Evolutionary conservation across 1,140 invertebrate genomes (phyloP).

Genomic region (Megalonaias nervosa): DNA sequence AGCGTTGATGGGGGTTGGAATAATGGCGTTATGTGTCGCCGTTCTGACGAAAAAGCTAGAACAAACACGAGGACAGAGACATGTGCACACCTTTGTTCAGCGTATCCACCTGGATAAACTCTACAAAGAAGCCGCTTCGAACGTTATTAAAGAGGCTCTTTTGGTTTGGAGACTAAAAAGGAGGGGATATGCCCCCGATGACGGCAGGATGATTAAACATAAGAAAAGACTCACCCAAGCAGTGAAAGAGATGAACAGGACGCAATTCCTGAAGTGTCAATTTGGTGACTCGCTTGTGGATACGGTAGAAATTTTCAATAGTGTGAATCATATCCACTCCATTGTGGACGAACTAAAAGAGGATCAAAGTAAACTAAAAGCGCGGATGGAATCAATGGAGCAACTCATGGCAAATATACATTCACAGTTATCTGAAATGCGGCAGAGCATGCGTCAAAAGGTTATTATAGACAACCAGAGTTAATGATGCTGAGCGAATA

Average conservation of each 20-base stretch:
- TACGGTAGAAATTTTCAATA: slow-evolving; percentile 54
- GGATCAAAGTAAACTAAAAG: slow-evolving; percentile 43
- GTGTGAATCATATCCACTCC: slow-evolving; percentile 48
- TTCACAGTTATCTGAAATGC: slow-evolving; percentile 43
- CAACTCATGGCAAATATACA: slow-evolving; percentile 46
- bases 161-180: slow-evolving; percentile 49
- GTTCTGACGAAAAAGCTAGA: slow-evolving; percentile 69
- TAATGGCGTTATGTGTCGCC: slow-evolving; percentile 68
- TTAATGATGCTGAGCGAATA: too few relatives aligned
- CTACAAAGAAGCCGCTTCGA: slow-evolving; percentile 52
- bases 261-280: slow-evolving; percentile 49
- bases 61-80: slow-evolving; percentile 66
- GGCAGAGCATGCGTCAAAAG: too few relatives aligned
- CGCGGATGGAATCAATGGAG: slow-evolving; percentile 50
- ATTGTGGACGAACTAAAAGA: slow-evolving; percentile 40
- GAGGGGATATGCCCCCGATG: slow-evolving; percentile 28
- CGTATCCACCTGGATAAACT: slow-evolving; percentile 59
- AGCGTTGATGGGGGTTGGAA: slow-evolving; percentile 67
- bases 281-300: slow-evolving; percentile 50
- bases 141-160: slow-evolving; percentile 60
- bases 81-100: slow-evolving; percentile 64
- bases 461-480: too few relatives aligned
- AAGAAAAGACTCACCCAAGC: slow-evolving; percentile 52
- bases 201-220: slow-evolving; percentile 44
- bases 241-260: slow-evolving; percentile 52